phyloP scores from a whole-genome alignment of 2,888 invertebrate genomes.

The Leucania comma region DNA sequence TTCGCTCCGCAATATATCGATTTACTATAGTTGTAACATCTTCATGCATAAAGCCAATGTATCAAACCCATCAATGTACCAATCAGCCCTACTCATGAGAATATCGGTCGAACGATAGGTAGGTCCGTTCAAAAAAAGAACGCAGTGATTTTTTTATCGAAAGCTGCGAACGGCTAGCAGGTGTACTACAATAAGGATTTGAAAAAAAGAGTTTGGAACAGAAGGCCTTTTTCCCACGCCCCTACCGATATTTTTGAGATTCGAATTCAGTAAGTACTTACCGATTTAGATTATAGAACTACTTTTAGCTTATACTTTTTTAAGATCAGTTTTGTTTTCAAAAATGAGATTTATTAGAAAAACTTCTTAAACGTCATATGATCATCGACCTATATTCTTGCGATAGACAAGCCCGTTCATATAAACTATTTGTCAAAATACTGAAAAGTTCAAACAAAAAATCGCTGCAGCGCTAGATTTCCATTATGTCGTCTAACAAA shows the following conservation, averaged over 20 bases:
- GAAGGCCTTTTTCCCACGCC: conserved; percentile 90
- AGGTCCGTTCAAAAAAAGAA: conserved; percentile 83
- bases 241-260: conserved; percentile 83
- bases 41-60: conserved; percentile 15
- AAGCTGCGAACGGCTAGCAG: conserved; percentile 90
- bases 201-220: conserved; percentile 87
- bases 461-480: too few relatives aligned
- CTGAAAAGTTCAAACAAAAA: too few relatives aligned
- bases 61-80: conserved; percentile 47
- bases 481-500: too few relatives aligned
- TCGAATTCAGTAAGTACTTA: conserved; percentile 70
- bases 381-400: too few relatives aligned
- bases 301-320: too few relatives aligned
- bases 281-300: too few relatives aligned
- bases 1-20: neutral
- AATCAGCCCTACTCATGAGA: conserved; percentile 71
- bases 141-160: conserved; percentile 87
- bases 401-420: too few relatives aligned
- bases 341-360: too few relatives aligned
- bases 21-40: conserved; percentile 12
- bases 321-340: too few relatives aligned
- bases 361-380: too few relatives aligned
- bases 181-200: conserved; percentile 89
- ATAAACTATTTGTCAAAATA: too few relatives aligned
- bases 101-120: conserved; percentile 82